Base-by-base conservation (phyloP, 1,140 invertebrate genomes). In the Anoplolepis gracilipes region DNA sequence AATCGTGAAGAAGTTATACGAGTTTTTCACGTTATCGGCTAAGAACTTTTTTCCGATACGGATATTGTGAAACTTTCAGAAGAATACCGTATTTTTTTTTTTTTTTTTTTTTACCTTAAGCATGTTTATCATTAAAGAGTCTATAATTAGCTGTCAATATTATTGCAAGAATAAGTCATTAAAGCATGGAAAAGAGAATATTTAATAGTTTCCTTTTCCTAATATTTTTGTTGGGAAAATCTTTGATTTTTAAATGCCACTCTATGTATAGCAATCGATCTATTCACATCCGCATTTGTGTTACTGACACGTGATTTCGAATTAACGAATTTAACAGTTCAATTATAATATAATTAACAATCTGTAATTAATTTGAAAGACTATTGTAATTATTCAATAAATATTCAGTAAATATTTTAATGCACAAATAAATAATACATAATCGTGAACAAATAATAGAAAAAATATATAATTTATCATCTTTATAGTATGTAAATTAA, bases 11-110 rank as follows among this genome's bases (percentile, higher is more conserved):
- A 22, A n/a, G 25, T 13, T n/a, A 11, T 53, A 25, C 39, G 30
- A 65, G n/a, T 67, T 49, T 49, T 69, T 36, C 22, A 16, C n/a
- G 13, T 30, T 57, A 69, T 70, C 30, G 25, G 6, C 6, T 77
- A 65, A 57, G 11, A 70, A 70, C 30, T 70, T 70, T 39, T 49
- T 25, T 16, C 22, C 33, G 11, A 70, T 57, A 39, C 8, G 53
- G 13, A 39, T 67, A 42, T 81, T 61, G 36, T 42, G 25, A 81
- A 81, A 81, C 64, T 81, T 57, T 78, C 6, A n/a, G 36, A 16
- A 39, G n/a, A 16, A 22, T 57, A 57, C 10, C 1, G 28, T 33
- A 30, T 65, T 22, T 76, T 33, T 33, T 64, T 19, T 64, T n/a
- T 10, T 19, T 36, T 62, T 33, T 30, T 28, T 75, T 39, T 78